Conservation (phyloP, 2,888 invertebrate genomes). For the Brenthis hecate region DNA sequence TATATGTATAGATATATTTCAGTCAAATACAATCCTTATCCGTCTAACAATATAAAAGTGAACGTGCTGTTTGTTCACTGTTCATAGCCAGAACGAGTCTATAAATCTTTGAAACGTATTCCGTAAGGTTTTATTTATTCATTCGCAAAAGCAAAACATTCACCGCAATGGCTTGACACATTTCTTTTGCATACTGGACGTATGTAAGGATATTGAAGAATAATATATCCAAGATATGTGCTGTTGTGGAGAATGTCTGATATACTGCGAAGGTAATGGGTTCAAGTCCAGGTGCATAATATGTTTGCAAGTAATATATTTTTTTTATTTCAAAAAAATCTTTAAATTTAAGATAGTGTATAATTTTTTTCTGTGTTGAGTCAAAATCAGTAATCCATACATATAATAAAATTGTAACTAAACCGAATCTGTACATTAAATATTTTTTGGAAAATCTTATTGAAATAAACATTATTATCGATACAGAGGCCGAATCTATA, state of each 20-base stretch:
- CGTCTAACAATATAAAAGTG: conserved; percentile 39
- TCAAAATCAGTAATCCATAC: too few relatives aligned
- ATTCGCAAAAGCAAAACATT: conserved; percentile 21
- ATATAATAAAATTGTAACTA: too few relatives aligned
- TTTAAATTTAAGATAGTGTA: too few relatives aligned
- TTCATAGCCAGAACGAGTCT: conserved; percentile 36
- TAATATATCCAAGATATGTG: background rate
- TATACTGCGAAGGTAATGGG: too few relatives aligned
- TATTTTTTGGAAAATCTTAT: too few relatives aligned
- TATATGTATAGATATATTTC: background rate
- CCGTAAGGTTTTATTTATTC: conserved; percentile 36
- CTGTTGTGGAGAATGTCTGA: background rate
- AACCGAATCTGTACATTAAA: too few relatives aligned
- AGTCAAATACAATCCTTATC: conserved; percentile 16
- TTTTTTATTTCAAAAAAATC: too few relatives aligned
- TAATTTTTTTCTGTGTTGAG: too few relatives aligned
- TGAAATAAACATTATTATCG: too few relatives aligned
- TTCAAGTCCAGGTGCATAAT: too few relatives aligned
- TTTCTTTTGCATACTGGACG: conserved; percentile 32
- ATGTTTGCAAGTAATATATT: too few relatives aligned
- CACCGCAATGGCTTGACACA: conserved; percentile 31
- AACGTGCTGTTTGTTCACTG: conserved; percentile 35
- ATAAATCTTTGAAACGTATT: conserved; percentile 42
- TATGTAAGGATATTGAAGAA: conserved; percentile 2
- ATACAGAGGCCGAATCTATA: too few relatives aligned